A percentile compares a stretch with the other conserved stretches of the same genome.
phyloP scores from a whole-genome alignment of 2,797 vertebrate genomes.

The Lepus oiostolus region DNA sequence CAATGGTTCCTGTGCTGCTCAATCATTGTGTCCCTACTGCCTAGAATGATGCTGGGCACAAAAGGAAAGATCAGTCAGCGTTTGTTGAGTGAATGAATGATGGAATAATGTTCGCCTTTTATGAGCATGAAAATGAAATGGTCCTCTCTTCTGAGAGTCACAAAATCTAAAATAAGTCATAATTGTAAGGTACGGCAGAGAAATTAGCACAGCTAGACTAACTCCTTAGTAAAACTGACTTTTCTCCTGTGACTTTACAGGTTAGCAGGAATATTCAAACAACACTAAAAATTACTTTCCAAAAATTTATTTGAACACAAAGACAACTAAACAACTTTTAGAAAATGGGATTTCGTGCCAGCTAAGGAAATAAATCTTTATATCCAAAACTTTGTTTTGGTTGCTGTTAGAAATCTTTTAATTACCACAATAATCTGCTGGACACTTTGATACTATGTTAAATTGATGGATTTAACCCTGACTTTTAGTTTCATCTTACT shows the following conservation, averaged over 20 bases:
- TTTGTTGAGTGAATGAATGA: constrained; percentile 32
- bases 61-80: background rate
- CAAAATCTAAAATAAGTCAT: constrained; percentile 59
- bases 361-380: constrained; percentile 35
- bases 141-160: constrained; percentile 27
- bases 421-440: background rate
- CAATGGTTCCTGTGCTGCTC: background rate
- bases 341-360: constrained; percentile 23
- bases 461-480: constrained; percentile 23
- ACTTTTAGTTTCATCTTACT: constrained; percentile 63
- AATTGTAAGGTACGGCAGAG: constrained; percentile 32
- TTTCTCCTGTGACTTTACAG: background rate
- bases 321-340: constrained; percentile 64
- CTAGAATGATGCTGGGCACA: background rate
- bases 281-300: constrained; percentile 53
- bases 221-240: constrained; percentile 24
- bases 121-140: constrained; percentile 54
- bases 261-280: constrained; percentile 63
- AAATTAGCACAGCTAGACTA: constrained; percentile 29
- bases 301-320: constrained; percentile 64
- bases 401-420: constrained; percentile 16
- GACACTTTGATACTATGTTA: background rate
- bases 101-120: constrained; percentile 26
- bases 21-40: background rate
- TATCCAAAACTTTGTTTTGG: background rate